Conservation (phyloP, 1,140 invertebrate genomes). For the Pseudomyrmex dendroicus region DNA sequence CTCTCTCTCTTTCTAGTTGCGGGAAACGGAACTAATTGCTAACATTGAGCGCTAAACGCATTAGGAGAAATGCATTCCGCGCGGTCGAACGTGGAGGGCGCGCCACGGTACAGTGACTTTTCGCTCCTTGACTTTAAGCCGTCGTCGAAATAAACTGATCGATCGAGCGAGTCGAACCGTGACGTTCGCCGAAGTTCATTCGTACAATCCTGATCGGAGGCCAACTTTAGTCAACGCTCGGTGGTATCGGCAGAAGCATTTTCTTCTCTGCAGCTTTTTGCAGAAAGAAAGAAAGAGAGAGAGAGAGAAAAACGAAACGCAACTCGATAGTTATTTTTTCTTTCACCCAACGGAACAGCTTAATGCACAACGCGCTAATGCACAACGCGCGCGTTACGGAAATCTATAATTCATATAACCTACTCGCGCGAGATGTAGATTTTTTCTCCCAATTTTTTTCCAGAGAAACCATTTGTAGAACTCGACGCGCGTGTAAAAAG, state of each 20-base stretch:
- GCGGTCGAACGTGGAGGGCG: neutral
- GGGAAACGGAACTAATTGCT: neutral
- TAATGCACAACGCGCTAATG: conserved; percentile 3
- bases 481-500: neutral
- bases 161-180: conserved; percentile 30
- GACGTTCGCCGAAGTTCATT: conserved; percentile 43
- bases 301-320: too few relatives aligned
- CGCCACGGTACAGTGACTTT: neutral
- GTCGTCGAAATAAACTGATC: conserved; percentile 14
- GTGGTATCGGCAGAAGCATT: conserved; percentile 41
- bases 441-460: neutral
- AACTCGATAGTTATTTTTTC: too few relatives aligned
- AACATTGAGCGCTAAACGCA: conserved; percentile 18
- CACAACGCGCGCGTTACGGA: neutral
- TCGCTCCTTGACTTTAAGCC: conserved; percentile 2
- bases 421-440: neutral
- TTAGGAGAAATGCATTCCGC: conserved; percentile 15
- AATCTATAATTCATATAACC: conserved; percentile 38
- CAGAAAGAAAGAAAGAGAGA: neutral
- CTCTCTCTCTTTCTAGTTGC: too few relatives aligned
- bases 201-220: conserved; percentile 34
- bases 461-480: neutral
- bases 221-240: conserved; percentile 21
- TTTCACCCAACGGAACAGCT: too few relatives aligned
- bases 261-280: conserved; percentile 14